A percentile compares a stretch with the other conserved stretches of the same genome.
phyloP scores from a whole-genome alignment of 2,797 vertebrate genomes.

The Danionella dracula region DNA sequence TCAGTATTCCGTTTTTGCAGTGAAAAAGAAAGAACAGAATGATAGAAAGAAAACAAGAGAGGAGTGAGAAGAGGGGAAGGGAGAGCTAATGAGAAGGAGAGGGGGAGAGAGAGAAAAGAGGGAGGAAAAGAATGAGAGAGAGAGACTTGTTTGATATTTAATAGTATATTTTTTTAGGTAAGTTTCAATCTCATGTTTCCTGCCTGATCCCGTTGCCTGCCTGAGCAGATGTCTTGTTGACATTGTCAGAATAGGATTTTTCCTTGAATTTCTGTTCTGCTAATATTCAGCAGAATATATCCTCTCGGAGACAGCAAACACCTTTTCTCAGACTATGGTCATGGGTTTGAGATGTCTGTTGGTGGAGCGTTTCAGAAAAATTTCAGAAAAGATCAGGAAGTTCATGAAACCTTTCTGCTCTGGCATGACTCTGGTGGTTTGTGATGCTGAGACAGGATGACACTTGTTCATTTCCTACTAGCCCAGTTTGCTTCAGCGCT shows the following conservation, averaged over 20 bases:
- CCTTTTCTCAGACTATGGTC: not conserved
- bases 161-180: no score
- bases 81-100: no score
- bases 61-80: no score
- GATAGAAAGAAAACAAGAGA: no score
- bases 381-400: slow-evolving; percentile 1
- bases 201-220: not conserved
- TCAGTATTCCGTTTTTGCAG: no score
- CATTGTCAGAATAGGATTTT: not conserved
- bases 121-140: no score
- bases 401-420: not conserved
- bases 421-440: slow-evolving; percentile 8
- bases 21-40: no score
- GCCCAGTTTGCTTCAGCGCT: slow-evolving; percentile 16
- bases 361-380: slow-evolving; percentile 3
- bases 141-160: no score
- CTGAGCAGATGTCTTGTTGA: not conserved
- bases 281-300: not conserved
- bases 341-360: slow-evolving; percentile 1
- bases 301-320: not conserved
- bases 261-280: not conserved
- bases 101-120: no score
- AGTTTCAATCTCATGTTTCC: no score
- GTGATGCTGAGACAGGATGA: slow-evolving; percentile 23
- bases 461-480: slow-evolving; percentile 9